phyloP scores from a whole-genome alignment of 2,797 vertebrate genomes.

The Eulemur albifrons region DNA sequence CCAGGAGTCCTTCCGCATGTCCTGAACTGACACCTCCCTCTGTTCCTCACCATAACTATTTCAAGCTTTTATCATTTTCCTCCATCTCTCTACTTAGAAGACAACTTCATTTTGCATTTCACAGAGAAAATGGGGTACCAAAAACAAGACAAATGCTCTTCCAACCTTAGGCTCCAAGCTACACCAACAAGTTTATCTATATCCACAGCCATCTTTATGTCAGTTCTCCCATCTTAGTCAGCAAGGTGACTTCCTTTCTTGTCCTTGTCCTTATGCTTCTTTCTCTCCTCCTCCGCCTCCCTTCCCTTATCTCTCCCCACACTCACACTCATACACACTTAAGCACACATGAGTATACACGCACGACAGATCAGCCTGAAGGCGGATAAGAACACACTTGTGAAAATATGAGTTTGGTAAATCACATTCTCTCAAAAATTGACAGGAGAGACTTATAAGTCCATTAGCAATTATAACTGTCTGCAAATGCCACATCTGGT shows the following conservation, averaged over 20 bases:
- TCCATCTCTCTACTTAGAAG: neutral
- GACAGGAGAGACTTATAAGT: neutral
- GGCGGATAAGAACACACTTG: neutral
- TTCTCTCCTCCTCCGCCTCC: fast-evolving
- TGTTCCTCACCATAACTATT: neutral
- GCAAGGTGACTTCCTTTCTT: neutral
- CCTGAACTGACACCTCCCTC: neutral
- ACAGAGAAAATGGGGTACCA: neutral
- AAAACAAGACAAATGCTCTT: neutral
- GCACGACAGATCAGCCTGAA: neutral
- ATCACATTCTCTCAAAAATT: neutral
- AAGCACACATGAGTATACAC: too few species aligned
- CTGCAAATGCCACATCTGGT: neutral
- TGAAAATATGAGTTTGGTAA: neutral
- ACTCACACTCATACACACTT: too few species aligned
- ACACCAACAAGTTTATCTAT: neutral
- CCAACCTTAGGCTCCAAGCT: neutral
- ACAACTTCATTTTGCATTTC: neutral
- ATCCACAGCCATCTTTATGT: neutral
- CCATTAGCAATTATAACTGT: neutral
- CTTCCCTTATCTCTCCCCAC: neutral
- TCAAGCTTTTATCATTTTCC: neutral
- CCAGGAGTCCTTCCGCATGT: neutral
- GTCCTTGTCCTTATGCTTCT: neutral
- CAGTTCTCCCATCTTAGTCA: neutral